Percentiles rank a stretch among this genome's conserved stretches.
phyloP scores from a whole-genome alignment of 2,113 vertebrate species.

The Noturus placidus region DNA sequence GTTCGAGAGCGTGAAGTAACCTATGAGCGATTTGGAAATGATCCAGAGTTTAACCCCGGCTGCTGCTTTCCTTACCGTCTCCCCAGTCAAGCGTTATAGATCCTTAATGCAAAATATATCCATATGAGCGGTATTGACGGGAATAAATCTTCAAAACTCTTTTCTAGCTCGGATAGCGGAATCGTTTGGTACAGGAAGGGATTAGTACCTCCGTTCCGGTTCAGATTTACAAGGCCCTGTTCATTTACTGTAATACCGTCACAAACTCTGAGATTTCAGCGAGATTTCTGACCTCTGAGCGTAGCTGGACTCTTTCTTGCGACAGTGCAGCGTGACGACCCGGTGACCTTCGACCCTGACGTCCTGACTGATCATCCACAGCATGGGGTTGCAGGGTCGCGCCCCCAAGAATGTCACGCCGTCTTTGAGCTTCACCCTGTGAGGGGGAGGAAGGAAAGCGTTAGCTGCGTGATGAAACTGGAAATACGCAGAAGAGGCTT shows the following conservation, averaged over 20 bases:
- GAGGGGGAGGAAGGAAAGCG: not conserved
- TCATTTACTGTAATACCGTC: not conserved
- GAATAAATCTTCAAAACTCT: not conserved
- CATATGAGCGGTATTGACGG: not conserved
- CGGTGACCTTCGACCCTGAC: constrained; percentile 73
- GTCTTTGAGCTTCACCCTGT: constrained; percentile 89
- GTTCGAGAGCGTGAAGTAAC: not conserved
- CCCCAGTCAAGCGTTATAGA: not conserved
- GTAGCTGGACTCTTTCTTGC: constrained; percentile 73
- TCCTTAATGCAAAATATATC: not conserved
- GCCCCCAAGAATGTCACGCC: constrained; percentile 82
- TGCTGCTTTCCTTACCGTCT: not conserved
- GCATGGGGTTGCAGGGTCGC: constrained; percentile 80
- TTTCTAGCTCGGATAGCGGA: not conserved
- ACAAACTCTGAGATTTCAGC: not conserved
- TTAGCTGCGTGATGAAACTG: not conserved
- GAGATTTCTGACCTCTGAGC: constrained; percentile 70
- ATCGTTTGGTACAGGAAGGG: not conserved
- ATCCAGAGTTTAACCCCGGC: not conserved
- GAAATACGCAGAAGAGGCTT: not conserved
- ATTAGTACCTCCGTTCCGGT: not conserved
- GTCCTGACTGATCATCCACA: constrained; percentile 86
- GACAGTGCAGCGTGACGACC: constrained; percentile 84
- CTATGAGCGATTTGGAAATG: not conserved
- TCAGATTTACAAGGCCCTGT: not conserved